Conservation (phyloP, 2,888 invertebrate genomes). For the Malthinus flaveolus region DNA sequence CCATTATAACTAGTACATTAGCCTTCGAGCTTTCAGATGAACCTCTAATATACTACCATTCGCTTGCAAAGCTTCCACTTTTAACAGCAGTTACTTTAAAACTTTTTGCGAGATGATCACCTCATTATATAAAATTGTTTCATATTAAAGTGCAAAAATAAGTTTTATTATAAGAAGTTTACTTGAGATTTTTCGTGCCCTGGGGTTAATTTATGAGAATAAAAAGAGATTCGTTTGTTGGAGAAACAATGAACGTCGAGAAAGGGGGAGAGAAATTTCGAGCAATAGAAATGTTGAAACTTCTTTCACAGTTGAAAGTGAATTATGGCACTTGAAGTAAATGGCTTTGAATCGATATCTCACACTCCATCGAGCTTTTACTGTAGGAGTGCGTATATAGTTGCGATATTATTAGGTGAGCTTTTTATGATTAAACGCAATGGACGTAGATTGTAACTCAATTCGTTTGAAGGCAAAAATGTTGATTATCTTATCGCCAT, state of each 20-base stretch:
- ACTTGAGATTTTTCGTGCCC: constrained; percentile 13
- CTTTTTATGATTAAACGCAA: constrained; percentile 12
- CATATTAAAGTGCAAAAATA: constrained; percentile 7
- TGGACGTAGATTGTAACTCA: constrained; percentile 15
- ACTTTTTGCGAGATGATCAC: constrained; percentile 12
- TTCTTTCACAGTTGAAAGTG: constrained; percentile 18
- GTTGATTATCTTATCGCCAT: no score
- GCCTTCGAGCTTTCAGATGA: constrained; percentile 29
- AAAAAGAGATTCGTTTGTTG: constrained; percentile 6
- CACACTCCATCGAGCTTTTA: constrained; percentile 21
- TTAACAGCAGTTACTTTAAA: constrained; percentile 19
- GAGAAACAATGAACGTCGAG: constrained; percentile 7
- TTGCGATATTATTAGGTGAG: not conserved
- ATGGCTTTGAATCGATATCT: constrained; percentile 27
- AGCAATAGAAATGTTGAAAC: constrained; percentile 22
- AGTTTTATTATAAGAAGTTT: constrained; percentile 7
- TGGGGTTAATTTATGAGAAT: constrained; percentile 8
- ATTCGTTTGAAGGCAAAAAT: no score
- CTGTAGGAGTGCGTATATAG: not conserved
- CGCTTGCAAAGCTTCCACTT: constrained; percentile 12
- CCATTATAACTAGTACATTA: constrained; percentile 34
- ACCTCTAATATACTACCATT: constrained; percentile 26
- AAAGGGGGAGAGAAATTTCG: constrained; percentile 1
- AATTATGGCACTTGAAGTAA: constrained; percentile 19
- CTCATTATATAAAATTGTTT: constrained; percentile 13